Conservation (phyloP, 2,113 vertebrate genomes). For the Nestor notabilis region DNA sequence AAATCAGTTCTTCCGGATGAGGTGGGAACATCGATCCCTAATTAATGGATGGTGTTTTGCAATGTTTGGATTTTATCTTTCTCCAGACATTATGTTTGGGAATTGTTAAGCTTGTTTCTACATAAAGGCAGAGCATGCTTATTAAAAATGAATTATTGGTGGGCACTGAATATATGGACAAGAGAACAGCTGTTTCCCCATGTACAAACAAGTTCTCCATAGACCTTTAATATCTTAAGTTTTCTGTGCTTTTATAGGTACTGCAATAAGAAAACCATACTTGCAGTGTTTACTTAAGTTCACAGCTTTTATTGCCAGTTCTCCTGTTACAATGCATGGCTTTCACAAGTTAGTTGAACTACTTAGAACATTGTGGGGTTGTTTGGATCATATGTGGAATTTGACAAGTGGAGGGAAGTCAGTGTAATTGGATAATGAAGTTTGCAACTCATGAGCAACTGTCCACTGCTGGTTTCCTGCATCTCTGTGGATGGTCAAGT, state of each 20-base stretch:
- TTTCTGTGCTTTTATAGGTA: not conserved
- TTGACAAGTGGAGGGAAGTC: not conserved
- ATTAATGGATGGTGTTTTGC: not conserved
- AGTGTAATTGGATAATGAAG: not conserved
- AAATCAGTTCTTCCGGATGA: not conserved
- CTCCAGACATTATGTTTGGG: not conserved
- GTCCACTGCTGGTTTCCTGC: not conserved
- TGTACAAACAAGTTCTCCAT: not conserved
- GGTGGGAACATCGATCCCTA: not conserved
- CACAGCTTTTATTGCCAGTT: not conserved
- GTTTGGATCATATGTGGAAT: not conserved
- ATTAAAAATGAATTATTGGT: conserved; percentile 32
- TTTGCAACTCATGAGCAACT: accelerated
- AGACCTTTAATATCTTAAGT: not conserved
- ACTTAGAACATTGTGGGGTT: not conserved
- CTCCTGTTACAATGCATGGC: not conserved
- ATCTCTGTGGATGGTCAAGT: not conserved
- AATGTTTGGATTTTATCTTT: not conserved
- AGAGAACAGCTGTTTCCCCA: not conserved
- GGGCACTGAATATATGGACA: not conserved
- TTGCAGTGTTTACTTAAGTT: not conserved
- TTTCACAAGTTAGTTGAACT: not conserved
- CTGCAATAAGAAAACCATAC: not conserved
- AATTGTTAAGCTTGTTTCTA: not conserved
- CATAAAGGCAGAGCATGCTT: not conserved